Evolutionary conservation across 2,888 invertebrate genomes (phyloP).

Genomic region (Calliphora vomitoria): DNA sequence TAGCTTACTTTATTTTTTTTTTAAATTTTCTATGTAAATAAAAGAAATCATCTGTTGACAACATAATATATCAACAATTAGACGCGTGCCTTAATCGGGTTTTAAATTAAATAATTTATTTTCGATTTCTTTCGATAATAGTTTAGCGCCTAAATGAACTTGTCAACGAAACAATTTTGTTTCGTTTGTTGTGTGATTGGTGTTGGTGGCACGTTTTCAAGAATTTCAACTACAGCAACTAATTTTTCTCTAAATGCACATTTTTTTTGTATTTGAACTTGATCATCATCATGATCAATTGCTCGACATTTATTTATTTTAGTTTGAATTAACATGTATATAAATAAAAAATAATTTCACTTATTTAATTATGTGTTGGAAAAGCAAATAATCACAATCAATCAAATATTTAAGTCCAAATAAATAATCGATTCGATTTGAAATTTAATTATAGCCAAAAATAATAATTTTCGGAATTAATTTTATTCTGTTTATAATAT

Average conservation of each 20-base stretch:
- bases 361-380: conserved; percentile 9
- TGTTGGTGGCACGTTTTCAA: conserved; percentile 42
- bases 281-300: conserved; percentile 25
- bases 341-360: background rate
- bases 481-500: background rate
- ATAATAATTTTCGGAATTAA: background rate
- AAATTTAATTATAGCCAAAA: background rate
- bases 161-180: conserved; percentile 48
- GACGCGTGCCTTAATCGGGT: conserved; percentile 50
- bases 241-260: background rate
- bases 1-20: background rate
- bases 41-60: conserved; percentile 7
- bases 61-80: background rate
- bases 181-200: conserved; percentile 2
- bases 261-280: conserved; percentile 31
- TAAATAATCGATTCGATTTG: background rate
- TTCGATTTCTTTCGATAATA: conserved; percentile 33
- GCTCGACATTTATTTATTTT: conserved; percentile 29
- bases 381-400: conserved; percentile 18
- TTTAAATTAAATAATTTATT: background rate
- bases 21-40: background rate
- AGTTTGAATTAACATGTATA: background rate
- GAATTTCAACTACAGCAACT: conserved; percentile 56
- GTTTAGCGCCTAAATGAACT: conserved; percentile 64
- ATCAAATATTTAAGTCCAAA: background rate